Base-by-base conservation (phyloP, 2,797 vertebrate species). In the Esox lucius region DNA sequence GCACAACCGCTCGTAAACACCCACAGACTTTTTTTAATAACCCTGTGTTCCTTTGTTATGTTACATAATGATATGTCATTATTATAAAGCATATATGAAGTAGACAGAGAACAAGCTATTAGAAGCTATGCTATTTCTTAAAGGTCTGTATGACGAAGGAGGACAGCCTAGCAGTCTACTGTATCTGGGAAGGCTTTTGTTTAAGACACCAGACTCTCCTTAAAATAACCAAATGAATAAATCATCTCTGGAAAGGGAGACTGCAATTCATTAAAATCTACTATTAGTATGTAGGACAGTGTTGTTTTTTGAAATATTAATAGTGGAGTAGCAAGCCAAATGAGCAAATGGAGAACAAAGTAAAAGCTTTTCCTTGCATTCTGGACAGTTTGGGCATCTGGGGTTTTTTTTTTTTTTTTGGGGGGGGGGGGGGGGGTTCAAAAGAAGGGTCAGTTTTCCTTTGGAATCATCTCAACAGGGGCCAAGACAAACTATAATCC, bases 251-350 rank as follows among this genome's bases (percentile, higher is more conserved):
- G 68, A 70, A 70, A 70, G 28, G 15, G 24, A 46, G 46, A 2
- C 39, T 24, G 46, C 0, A 9, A 28, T 16, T 56, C 5, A 33
- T 35, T 19, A 4, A 22, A 22, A 12, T 33, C 48, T 8, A n/a
- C 15, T 24, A 22, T 71, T 39, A 51, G 31, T 51, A 39, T 33
- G 19, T 11, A 66, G 9, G 24, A 59, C 22, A 59, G 31, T n/a
- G n/a, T 59, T 42, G 31, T 68, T 28, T 67, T 74, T 74, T 42
- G 9, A 12, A 2, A 67, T 51, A 51, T 17, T 51, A 66, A 66
- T 51, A 24, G 24, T 24, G 68, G 68, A 13, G 49, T 15, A 3
- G 51, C 49, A 39, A 15, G 28, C 31, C 51, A 59, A 26, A 46
- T 46, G 65, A 61, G 64, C 59, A 28, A 19, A 68, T 71, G 4